A percentile compares a stretch with the other conserved stretches of the same genome.
phyloP scores from a whole-genome alignment of 2,113 vertebrate species.

The Hydropotes inermis region DNA sequence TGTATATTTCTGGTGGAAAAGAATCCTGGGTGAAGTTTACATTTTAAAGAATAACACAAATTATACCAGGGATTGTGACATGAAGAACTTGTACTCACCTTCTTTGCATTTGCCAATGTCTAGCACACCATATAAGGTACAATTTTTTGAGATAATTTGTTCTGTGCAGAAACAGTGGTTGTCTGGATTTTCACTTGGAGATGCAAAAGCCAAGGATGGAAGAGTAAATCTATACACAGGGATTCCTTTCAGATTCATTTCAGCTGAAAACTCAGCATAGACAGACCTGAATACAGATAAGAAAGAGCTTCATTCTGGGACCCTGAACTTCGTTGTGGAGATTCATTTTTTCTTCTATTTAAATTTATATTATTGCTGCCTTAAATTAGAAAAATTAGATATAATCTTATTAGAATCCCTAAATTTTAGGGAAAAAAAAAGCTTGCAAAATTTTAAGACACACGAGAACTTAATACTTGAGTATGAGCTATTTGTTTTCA shows the following conservation, averaged over 20 bases:
- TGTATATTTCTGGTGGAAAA: background rate
- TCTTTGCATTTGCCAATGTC: conserved; percentile 87
- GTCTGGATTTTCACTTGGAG: conserved; percentile 84
- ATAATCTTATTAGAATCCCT: background rate
- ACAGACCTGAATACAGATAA: conserved; percentile 86
- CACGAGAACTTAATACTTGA: background rate
- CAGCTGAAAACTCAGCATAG: conserved; percentile 82
- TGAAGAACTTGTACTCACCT: conserved; percentile 72
- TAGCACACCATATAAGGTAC: conserved; percentile 87
- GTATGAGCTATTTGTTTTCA: background rate
- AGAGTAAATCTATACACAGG: conserved; percentile 88
- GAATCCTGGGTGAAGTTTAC: background rate
- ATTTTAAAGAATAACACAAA: background rate
- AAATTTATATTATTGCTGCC: conserved; percentile 12
- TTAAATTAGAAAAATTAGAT: background rate
- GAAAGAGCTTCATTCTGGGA: background rate
- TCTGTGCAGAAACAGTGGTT: conserved; percentile 91
- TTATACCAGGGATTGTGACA: background rate
- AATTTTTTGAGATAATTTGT: conserved; percentile 78
- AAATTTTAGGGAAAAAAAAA: background rate
- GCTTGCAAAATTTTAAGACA: background rate
- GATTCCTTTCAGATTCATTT: conserved; percentile 87
- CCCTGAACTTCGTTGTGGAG: background rate
- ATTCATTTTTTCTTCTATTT: background rate
- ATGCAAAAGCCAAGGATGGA: conserved; percentile 84